A percentile compares a stretch with the other conserved stretches of the same genome.
phyloP scores from a whole-genome alignment of 2,797 vertebrate species.

The Moxostoma hubbsi region DNA sequence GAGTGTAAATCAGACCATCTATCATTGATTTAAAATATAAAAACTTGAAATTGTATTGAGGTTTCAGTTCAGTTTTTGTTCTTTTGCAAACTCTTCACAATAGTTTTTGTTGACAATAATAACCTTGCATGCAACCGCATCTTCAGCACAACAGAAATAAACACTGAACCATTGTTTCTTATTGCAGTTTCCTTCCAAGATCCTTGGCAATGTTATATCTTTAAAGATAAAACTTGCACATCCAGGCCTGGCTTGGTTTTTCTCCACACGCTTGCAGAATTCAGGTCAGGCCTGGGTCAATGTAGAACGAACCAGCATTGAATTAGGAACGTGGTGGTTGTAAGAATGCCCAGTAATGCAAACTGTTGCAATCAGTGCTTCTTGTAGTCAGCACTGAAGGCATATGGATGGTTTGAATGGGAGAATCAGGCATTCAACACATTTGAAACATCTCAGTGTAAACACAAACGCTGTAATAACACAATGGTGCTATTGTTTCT shows the following conservation, averaged over 20 bases:
- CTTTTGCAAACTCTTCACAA: too few species aligned
- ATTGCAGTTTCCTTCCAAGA: constrained; percentile 42
- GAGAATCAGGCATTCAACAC: constrained; percentile 53
- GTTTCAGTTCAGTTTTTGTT: too few species aligned
- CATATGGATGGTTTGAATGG: constrained; percentile 53
- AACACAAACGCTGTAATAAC: constrained; percentile 32
- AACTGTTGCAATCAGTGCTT: constrained; percentile 61
- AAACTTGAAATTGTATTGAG: too few species aligned
- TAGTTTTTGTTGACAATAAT: too few species aligned
- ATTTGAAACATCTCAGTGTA: constrained; percentile 29
- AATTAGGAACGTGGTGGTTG: constrained; percentile 38
- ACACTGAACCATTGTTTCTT: constrained; percentile 45
- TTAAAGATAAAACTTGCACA: constrained; percentile 22
- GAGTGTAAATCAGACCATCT: too few species aligned
- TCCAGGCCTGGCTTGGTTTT: constrained; percentile 26
- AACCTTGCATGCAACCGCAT: constrained; percentile 18
- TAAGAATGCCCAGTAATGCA: constrained; percentile 56
- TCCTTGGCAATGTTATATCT: constrained; percentile 42
- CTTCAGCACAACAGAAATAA: constrained; percentile 44
- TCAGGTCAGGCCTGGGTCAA: constrained; percentile 40
- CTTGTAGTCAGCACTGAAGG: constrained; percentile 58
- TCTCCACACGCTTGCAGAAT: constrained; percentile 30
- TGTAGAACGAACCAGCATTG: constrained; percentile 41
- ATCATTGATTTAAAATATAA: too few species aligned
- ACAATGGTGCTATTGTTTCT: constrained; percentile 47